Evolutionary conservation across 1,140 invertebrate genomes (phyloP).

Genomic region (Lethrus apterus): DNA sequence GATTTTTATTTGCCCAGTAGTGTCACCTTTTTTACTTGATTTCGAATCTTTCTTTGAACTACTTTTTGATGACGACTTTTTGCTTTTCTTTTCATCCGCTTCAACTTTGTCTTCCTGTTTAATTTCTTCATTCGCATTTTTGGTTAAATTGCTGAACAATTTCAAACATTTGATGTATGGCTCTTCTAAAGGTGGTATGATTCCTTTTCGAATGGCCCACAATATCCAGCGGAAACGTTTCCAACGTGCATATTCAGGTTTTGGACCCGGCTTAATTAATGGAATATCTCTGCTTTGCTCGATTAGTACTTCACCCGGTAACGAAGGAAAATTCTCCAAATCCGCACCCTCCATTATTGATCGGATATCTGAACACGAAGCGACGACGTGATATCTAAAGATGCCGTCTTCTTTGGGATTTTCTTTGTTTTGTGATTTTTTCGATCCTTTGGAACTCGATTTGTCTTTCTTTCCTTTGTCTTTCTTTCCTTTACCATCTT

Average conservation of each 20-base stretch:
- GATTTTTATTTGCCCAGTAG: not conserved
- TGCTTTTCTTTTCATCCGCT: conserved; percentile 10
- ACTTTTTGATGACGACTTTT: conserved; percentile 3
- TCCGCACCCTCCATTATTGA: not conserved
- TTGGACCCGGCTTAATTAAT: conserved; percentile 29
- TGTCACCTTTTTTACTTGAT: not conserved
- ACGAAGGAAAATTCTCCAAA: not conserved
- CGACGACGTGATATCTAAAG: not conserved
- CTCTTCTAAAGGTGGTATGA: conserved; percentile 29
- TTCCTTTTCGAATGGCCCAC: conserved; percentile 36
- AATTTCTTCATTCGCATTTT: conserved; percentile 3
- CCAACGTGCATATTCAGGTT: conserved; percentile 30
- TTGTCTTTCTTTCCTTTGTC: conserved; percentile 4
- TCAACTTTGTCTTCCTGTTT: not conserved
- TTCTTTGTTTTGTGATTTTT: not conserved
- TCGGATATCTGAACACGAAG: conserved; percentile 6
- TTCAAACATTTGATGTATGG: conserved; percentile 33
- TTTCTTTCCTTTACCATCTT: conserved; percentile 8
- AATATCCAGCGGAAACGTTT: conserved; percentile 39
- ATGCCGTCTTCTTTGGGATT: not conserved
- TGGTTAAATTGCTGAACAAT: conserved; percentile 26
- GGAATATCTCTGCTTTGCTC: conserved; percentile 35
- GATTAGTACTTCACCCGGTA: conserved; percentile 26
- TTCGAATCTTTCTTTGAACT: not conserved
- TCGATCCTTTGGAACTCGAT: conserved; percentile 7